A percentile compares a stretch with the other conserved stretches of the same genome.
Conservation (phyloP, 2,888 invertebrate species). For the Criorhina ranunculi region DNA sequence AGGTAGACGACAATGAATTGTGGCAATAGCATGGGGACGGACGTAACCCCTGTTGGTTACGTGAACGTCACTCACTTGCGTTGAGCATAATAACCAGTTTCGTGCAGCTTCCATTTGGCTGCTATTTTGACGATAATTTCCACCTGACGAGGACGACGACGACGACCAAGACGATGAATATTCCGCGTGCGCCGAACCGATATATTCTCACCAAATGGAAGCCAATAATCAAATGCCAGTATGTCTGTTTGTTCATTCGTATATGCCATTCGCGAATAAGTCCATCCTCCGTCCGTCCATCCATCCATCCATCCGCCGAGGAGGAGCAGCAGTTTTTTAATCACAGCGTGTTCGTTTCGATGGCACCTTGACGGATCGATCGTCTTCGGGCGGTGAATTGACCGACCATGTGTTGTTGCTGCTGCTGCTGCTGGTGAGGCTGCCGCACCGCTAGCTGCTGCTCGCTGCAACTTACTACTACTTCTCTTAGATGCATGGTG, state of each 20-base stretch:
- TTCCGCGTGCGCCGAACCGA: slow-evolving; percentile 74
- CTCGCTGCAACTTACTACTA: slow-evolving; percentile 37
- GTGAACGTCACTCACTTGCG: slow-evolving; percentile 47
- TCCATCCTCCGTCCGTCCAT: slow-evolving; percentile 68
- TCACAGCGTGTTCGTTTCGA: slow-evolving; percentile 79
- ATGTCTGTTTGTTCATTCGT: slow-evolving; percentile 76
- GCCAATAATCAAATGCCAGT: slow-evolving; percentile 84
- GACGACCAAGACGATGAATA: slow-evolving; percentile 58
- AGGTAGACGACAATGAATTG: slow-evolving; percentile 24
- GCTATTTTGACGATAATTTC: slow-evolving; percentile 72
- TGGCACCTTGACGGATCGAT: slow-evolving; percentile 79
- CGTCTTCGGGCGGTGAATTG: slow-evolving; percentile 75
- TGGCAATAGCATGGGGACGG: no score
- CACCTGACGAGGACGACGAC: slow-evolving; percentile 53
- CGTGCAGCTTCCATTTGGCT: slow-evolving; percentile 68
- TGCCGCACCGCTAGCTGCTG: slow-evolving; percentile 23
- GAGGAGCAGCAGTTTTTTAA: slow-evolving; percentile 77
- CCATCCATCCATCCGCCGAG: slow-evolving; percentile 49
- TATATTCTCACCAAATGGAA: slow-evolving; percentile 81
- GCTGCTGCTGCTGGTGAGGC: slow-evolving; percentile 30
- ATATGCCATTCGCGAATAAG: slow-evolving; percentile 73
- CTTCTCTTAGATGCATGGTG: slow-evolving; percentile 60
- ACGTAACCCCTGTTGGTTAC: no score
- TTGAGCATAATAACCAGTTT: slow-evolving; percentile 67
- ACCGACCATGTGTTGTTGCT: slow-evolving; percentile 72